Evolutionary conservation across 2,888 invertebrate genomes (phyloP), one percentile per base, ranked within the genome.

Genomic region (Sarcophaga caerulescens): DNA sequence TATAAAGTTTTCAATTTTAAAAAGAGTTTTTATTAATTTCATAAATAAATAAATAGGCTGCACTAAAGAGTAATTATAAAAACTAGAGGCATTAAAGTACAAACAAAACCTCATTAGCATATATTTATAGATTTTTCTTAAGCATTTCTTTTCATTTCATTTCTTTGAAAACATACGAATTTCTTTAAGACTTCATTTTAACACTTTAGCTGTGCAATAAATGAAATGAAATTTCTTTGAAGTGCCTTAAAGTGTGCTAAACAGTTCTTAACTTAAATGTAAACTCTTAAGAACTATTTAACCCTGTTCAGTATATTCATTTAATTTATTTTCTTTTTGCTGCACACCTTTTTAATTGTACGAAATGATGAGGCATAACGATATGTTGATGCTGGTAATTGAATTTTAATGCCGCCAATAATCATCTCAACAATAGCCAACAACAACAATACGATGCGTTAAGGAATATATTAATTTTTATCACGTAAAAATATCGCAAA

Each of bases 311-410:
- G 5, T 14, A 52, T 17, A 5, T 52, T 14, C 4, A 14, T 14
- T 14, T 1, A 52, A 52, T 14, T 47, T 3, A 14, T 35, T 35
- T 62, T 17, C n/a, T 71, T 23, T 60, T 65, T 25, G 12, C 4
- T 44, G 21, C 82, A 93, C 91, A 95, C 95, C 93, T 95, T 94
- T 91, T 94, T 94, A 89, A 95, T 95, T 82, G 95, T 94, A 93
- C 94, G 85, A 45, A 88, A 85, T 71, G 88, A 76, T n/a, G 87
- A 94, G 86, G 94, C 93, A 90, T 95, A 94, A 89, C 94, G 94
- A 89, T 94, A 94, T 76, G 87, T 81, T 69, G 89, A 85, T 66
- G 87, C 94, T 71, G 94, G 94, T 90, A 95, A 93, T 92, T 94
- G 95, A 85, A 95, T 93, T 84, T 94, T 93, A 87, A 95, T 94